Evolutionary conservation across 2,113 vertebrate species (phyloP).

Genomic region (Erythrolamprus reginae): DNA sequence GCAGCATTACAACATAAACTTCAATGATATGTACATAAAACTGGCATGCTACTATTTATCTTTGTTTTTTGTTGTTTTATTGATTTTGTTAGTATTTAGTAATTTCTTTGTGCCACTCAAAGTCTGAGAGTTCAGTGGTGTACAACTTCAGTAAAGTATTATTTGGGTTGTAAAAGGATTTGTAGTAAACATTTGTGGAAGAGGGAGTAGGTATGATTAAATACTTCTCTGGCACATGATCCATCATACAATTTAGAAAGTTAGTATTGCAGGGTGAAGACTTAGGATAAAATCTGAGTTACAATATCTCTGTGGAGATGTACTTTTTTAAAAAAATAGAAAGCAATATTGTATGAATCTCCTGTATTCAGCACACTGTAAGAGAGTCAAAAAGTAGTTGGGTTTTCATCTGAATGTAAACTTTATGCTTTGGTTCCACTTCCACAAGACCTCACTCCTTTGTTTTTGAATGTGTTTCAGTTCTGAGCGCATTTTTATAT

Average conservation of each 20-base stretch:
- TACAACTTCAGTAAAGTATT: neutral
- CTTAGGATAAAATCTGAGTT: neutral
- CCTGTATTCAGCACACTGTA: neutral
- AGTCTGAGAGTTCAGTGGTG: neutral
- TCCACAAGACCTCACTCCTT: neutral
- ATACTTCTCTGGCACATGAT: neutral
- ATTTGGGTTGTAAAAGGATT: neutral
- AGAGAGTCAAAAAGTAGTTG: neutral
- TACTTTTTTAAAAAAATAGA: neutral
- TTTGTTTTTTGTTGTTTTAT: neutral
- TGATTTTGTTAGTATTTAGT: neutral
- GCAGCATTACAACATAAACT: neutral
- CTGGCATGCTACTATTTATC: neutral
- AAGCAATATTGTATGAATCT: neutral
- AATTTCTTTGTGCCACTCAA: neutral
- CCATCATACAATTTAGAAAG: neutral
- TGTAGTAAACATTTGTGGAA: neutral
- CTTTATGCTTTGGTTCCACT: neutral
- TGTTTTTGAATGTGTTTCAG: neutral
- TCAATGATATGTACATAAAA: neutral
- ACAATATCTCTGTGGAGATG: neutral
- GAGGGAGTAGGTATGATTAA: neutral
- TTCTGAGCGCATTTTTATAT: neutral
- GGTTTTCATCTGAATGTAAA: neutral
- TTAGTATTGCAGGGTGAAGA: neutral